phyloP scores from a whole-genome alignment of 2,888 invertebrate species.

The Lasioglossum villosulum region DNA sequence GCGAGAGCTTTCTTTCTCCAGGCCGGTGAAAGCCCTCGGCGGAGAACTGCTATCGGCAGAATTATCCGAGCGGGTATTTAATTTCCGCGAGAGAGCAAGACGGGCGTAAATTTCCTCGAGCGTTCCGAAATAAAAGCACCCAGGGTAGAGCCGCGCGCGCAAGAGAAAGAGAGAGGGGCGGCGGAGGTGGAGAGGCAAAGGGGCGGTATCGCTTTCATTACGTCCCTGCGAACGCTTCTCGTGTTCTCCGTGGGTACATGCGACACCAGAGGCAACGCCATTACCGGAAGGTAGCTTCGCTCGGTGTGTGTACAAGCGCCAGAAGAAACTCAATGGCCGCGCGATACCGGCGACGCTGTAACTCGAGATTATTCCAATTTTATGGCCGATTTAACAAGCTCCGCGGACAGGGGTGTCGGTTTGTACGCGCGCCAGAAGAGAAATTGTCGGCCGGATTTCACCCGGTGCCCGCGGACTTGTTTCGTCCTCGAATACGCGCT shows the following conservation, averaged over 20 bases:
- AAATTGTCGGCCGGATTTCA: conserved; percentile 42
- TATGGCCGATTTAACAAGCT: conserved; percentile 79
- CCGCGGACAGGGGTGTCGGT: conserved; percentile 51
- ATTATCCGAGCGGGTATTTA: conserved; percentile 40
- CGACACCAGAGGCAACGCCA: conserved; percentile 66
- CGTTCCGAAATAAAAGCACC: conserved; percentile 42
- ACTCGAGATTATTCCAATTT: conserved; percentile 79
- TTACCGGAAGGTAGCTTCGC: conserved; percentile 63
- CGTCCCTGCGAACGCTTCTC: conserved; percentile 58
- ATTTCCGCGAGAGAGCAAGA: conserved; percentile 38
- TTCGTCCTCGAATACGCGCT: conserved; percentile 7
- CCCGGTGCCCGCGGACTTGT: conserved; percentile 10
- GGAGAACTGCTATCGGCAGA: conserved; percentile 23
- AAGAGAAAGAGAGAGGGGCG: not conserved
- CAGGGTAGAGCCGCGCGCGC: not conserved
- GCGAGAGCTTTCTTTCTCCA: not conserved
- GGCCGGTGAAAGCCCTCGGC: conserved; percentile 22
- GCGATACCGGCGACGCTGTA: conserved; percentile 69
- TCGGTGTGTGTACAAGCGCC: conserved; percentile 50
- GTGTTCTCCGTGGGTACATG: conserved; percentile 57
- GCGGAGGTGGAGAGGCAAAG: not conserved
- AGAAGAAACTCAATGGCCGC: conserved; percentile 64
- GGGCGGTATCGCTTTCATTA: conserved; percentile 60
- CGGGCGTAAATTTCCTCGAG: conserved; percentile 41
- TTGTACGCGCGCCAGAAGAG: conserved; percentile 26